Conservation (phyloP, 2,113 vertebrate species). For the Bubalus kerabau region DNA sequence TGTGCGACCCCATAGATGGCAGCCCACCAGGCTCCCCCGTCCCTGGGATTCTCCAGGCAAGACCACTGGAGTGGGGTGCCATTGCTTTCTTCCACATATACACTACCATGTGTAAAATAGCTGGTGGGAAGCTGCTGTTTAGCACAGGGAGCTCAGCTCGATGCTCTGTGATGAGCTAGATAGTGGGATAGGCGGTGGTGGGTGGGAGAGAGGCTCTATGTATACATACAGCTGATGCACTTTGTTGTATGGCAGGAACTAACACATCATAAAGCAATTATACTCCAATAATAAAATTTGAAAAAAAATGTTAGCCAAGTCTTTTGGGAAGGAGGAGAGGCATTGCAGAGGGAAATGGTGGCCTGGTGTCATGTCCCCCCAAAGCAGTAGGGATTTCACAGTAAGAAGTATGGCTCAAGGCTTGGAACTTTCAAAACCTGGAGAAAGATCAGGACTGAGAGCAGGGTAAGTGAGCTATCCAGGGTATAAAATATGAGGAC, state of each 20-base stretch:
- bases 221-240: background rate
- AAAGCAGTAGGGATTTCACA: background rate
- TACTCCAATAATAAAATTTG: background rate
- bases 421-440: background rate
- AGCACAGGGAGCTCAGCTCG: background rate
- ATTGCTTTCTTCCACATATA: background rate
- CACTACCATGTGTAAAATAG: background rate
- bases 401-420: background rate
- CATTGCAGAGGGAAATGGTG: background rate
- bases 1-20: accelerated
- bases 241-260: background rate
- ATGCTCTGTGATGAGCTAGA: background rate
- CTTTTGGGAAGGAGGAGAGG: background rate
- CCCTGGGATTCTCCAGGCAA: too few species aligned
- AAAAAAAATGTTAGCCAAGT: background rate
- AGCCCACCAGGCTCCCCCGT: too few species aligned
- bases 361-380: accelerated
- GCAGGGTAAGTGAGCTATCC: background rate
- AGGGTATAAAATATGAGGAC: background rate
- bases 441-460: background rate
- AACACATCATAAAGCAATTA: background rate
- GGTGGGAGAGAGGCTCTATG: background rate
- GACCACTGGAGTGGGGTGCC: too few species aligned
- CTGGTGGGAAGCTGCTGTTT: background rate
- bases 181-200: background rate